Base-by-base conservation (phyloP, 2,797 vertebrate species). In the Pachyuromys duprasi region DNA sequence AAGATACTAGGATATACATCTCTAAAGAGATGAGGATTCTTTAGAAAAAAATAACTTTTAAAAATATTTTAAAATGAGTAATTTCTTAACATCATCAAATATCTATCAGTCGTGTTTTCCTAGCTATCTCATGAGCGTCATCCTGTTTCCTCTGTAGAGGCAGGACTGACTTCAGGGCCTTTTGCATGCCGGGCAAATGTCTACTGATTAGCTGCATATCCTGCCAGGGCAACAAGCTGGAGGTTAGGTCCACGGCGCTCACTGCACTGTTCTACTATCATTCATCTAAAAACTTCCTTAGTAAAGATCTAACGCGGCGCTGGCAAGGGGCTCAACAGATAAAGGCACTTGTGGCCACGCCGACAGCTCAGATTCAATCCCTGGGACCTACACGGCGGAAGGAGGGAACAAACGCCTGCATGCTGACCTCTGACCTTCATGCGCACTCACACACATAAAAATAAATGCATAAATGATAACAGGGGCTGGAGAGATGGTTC, bases 251-350 rank as follows among this genome's bases (percentile, higher is more conserved):
- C 14, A 22, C 4, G 8, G 9, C 28, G 31, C 8, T 89, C 39
- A 17, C 45, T 15, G 90, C 15, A 79, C 14, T 53, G n/a, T 80
- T 93, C 33, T 57, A 91, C 26, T 94, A 91, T 72, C n/a, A 80
- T 22, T 31, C 42, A 69, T 74, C 90, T 69, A 42, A 90, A 90
- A 88, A 83, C 8, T 60, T 83, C 55, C 26, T 93, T 36, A 81
- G 53, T 90, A 84, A 81, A 95, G 26, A 60, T 88, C 81, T 87
- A 26, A 91, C 74, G 24, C 69, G 87, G 65, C 26, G 26, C 80
- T 28, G 31, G 62, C 8, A 63, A 81, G 80, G 42, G 78, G n/a
- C 57, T 63, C 57, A 63, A 26, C 60, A 83, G 60, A 63, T 11
- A 42, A 5, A 18, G 26, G 12, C n/a, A 17, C 24, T 18, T 18